A percentile compares a stretch with the other conserved stretches of the same genome.
Evolutionary conservation across 2,113 vertebrate species (phyloP).

Genomic region (Sinosuthora webbiana): DNA sequence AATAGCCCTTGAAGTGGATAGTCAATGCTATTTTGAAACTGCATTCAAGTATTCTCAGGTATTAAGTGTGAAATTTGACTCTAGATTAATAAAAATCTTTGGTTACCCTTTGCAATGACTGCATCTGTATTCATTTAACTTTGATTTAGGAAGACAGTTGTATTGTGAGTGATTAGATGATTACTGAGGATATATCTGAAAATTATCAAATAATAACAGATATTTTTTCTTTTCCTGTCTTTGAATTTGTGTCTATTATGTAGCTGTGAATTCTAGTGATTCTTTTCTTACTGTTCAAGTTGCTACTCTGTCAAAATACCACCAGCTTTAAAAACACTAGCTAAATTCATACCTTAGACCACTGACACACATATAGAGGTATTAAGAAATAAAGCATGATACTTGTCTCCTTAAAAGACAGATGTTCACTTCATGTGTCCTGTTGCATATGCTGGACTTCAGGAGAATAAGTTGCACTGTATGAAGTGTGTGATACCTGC

Average conservation of each 20-base stretch:
- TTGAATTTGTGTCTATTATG: neutral
- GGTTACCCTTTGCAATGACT: neutral
- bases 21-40: neutral
- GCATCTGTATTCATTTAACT: neutral
- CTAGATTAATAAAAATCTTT: neutral
- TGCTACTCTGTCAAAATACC: neutral
- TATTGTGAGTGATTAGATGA: neutral
- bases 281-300: neutral
- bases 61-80: neutral
- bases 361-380: neutral
- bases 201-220: neutral
- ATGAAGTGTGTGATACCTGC: neutral
- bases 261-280: neutral
- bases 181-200: neutral
- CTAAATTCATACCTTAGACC: neutral
- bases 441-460: neutral
- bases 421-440: neutral
- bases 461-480: neutral
- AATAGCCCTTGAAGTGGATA: neutral
- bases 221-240: neutral
- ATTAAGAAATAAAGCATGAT: neutral
- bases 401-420: neutral
- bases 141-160: neutral
- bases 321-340: neutral
- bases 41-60: neutral